A percentile compares a stretch with the other conserved stretches of the same genome.
These are phyloP conservation scores for Triplophysa dalaica DNA, from an alignment of 2,113 vertebrate species.

Conservation along the genomic window DNA sequence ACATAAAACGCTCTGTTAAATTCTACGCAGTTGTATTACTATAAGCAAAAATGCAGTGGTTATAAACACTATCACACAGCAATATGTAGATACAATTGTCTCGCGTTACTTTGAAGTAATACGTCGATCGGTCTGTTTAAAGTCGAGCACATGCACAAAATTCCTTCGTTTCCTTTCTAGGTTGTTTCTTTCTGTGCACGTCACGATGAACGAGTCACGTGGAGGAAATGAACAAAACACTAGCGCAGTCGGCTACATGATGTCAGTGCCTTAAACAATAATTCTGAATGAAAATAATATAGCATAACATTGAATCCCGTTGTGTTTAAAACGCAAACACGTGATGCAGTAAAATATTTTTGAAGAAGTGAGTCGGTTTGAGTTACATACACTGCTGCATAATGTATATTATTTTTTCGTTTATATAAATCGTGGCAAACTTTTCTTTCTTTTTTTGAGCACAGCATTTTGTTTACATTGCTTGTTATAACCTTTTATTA, in stretches of 20 bases:
- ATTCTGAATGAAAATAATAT: background rate
- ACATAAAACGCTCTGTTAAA: no score
- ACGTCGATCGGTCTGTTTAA: no score
- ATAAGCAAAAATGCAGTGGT: no score
- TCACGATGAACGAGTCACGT: constrained; percentile 12
- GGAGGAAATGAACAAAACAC: constrained; percentile 34
- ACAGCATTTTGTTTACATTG: background rate
- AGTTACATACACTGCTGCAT: background rate
- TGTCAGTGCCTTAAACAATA: no score
- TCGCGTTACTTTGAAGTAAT: no score
- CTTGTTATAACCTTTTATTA: background rate
- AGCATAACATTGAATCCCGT: background rate
- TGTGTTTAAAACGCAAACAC: background rate
- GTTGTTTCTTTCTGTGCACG: constrained; percentile 13
- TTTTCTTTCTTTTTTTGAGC: background rate
- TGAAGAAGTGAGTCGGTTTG: background rate
- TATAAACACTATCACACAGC: no score
- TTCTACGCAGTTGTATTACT: no score
- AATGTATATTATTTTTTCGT: background rate
- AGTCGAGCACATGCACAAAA: background rate
- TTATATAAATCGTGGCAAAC: background rate
- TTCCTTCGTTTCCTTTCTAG: background rate
- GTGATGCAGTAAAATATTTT: background rate
- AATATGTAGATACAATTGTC: no score
- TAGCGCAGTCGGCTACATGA: background rate